Conservation (phyloP, 2,888 invertebrate species). For the Ypsolopha scabrella region DNA sequence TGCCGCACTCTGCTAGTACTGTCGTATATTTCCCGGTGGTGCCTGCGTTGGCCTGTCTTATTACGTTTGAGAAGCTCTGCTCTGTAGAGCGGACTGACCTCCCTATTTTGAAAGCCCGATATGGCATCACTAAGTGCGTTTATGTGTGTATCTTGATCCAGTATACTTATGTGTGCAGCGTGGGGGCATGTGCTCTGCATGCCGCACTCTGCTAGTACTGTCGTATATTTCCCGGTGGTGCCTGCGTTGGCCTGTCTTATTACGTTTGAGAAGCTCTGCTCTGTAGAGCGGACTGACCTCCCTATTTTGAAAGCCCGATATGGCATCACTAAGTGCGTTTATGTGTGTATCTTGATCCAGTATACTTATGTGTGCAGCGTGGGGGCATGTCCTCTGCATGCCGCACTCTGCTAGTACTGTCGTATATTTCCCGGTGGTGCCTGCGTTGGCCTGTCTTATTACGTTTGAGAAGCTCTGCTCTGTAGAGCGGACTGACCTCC, state of each 20-base stretch:
- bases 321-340: conserved; percentile 2
- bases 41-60: too few species aligned
- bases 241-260: too few species aligned
- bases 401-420: conserved; percentile 44
- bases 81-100: too few species aligned
- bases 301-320: too few species aligned
- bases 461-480: too few species aligned
- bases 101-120: too few species aligned
- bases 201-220: conserved; percentile 44
- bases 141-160: conserved; percentile 34
- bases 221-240: conserved; percentile 24
- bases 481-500: too few species aligned
- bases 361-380: neutral
- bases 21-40: conserved; percentile 26
- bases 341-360: conserved; percentile 32
- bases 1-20: conserved; percentile 43
- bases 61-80: too few species aligned
- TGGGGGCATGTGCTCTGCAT: conserved; percentile 38
- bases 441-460: too few species aligned
- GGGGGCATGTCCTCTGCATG: conserved; percentile 41
- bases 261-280: too few species aligned
- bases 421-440: conserved; percentile 21
- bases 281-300: too few species aligned
- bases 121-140: too few species aligned
- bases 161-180: neutral